These are phyloP conservation scores for Elaphurus davidianus DNA, from an alignment of 2,113 vertebrate species.

Conservation along the genomic window DNA sequence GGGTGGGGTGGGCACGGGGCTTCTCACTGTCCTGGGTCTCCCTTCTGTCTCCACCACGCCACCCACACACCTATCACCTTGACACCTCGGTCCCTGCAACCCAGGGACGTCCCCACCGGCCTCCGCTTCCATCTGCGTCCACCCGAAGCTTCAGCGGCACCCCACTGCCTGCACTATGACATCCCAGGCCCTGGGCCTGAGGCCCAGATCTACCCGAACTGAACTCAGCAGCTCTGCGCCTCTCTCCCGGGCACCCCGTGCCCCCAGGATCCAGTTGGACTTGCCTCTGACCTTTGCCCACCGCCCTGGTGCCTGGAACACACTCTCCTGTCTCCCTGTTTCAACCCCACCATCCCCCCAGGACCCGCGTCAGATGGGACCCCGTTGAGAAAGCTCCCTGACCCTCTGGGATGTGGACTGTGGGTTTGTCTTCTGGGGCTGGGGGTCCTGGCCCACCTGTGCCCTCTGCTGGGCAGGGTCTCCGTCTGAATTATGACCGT, in stretches of 20 bases:
- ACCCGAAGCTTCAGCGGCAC: not conserved
- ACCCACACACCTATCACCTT: not conserved
- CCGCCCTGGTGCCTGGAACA: not conserved
- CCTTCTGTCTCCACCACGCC: not conserved
- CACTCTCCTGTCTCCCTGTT: not conserved
- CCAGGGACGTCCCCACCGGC: not conserved
- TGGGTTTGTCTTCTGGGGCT: not conserved
- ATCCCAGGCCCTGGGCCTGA: not conserved
- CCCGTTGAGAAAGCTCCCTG: not conserved
- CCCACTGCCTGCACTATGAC: not conserved
- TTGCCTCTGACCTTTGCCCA: not conserved
- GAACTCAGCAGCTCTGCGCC: not conserved
- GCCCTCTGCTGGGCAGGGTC: not conserved
- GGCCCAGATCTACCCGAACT: not conserved
- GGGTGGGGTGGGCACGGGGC: rapidly evolving
- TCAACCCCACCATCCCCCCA: not conserved
- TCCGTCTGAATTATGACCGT: rapidly evolving
- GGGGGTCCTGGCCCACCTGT: not conserved
- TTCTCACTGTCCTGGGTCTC: not conserved
- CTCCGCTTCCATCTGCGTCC: not conserved
- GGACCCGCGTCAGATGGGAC: not conserved
- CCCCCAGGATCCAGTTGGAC: not conserved
- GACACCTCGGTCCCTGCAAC: not conserved
- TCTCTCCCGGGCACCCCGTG: not conserved
- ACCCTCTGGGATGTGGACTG: not conserved